Base-by-base conservation (phyloP, 2,113 vertebrate species). In the Empidonax alnorum region DNA sequence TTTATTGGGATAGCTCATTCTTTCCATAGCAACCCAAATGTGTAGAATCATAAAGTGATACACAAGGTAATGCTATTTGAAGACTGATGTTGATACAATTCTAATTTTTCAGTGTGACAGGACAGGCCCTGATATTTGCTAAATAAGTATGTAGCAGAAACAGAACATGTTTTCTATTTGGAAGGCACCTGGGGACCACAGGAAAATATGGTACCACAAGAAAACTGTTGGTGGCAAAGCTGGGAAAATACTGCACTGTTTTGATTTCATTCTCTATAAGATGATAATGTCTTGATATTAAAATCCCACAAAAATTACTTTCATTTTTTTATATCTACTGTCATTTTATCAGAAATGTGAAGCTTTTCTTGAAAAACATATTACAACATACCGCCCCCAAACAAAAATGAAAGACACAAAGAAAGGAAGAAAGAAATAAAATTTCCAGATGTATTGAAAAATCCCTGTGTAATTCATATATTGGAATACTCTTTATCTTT, bases 11-110 rank as follows among this genome's bases (percentile, higher is more conserved):
- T 88, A 74, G 75, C 37, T 85, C 55, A 31, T 90, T 88, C 68
- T 79, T 96, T 91, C 72, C 75, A 37, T 56, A 84, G 85, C 82
- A 95, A 93, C 63, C 24, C 59, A 81, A 96, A 96, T 41, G 71
- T n/a, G 78, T 47, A 77, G 75, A 77, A 92, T 55, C 55, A 77
- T 85, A 81, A 93, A 92, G 41, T 1, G 4, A 55, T 88, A 55
- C 31, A 56, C 46, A 65, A 78, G 55, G 50, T 75, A 90, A 86
- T 81, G 83, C 61, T 84, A 55, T 56, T 88, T 84, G 88, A 96
- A 96, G 79, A 95, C 55, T 85, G 75, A 75, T 84, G 78, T 71
- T 0, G 0, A 94, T 80, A 86, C 22, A 93, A 88, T 93, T 80
- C 68, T 63, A 77, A 93, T 55, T 41, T 90, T 80, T 67, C 79